Evolutionary conservation across 2,797 vertebrate species (phyloP).

Genomic region (Macrochelys suwanniensis): DNA sequence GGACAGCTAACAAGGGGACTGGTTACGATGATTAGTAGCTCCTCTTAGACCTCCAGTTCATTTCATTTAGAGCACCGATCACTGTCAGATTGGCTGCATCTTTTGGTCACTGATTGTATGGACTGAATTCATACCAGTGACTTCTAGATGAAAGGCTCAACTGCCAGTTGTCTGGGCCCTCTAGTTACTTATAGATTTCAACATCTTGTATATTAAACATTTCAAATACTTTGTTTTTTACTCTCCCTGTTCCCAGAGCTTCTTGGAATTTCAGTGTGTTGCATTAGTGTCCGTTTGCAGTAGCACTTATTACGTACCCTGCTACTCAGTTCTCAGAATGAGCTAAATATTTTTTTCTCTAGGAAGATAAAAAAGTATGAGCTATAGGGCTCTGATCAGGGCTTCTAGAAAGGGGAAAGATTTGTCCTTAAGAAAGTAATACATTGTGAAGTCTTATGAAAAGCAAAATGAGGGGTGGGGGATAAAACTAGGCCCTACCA

Average conservation of each 20-base stretch:
- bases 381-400: background rate
- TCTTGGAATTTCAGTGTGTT: background rate
- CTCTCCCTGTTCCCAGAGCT: background rate
- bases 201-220: background rate
- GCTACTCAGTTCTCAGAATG: background rate
- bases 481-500: fast-evolving
- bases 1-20: background rate
- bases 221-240: background rate
- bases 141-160: background rate
- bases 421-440: background rate
- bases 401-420: background rate
- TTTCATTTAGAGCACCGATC: background rate
- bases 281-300: background rate
- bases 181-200: background rate
- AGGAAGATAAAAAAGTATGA: fast-evolving
- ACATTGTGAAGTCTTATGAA: background rate
- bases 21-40: background rate
- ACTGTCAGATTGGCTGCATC: background rate
- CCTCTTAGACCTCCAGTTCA: background rate
- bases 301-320: fast-evolving
- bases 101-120: background rate
- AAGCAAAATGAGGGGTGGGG: background rate
- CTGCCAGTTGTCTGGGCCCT: background rate
- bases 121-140: background rate
- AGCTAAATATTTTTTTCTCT: background rate